Conservation (phyloP, 92 coral and sea anemone species). For the Siderastrea siderea region DNA sequence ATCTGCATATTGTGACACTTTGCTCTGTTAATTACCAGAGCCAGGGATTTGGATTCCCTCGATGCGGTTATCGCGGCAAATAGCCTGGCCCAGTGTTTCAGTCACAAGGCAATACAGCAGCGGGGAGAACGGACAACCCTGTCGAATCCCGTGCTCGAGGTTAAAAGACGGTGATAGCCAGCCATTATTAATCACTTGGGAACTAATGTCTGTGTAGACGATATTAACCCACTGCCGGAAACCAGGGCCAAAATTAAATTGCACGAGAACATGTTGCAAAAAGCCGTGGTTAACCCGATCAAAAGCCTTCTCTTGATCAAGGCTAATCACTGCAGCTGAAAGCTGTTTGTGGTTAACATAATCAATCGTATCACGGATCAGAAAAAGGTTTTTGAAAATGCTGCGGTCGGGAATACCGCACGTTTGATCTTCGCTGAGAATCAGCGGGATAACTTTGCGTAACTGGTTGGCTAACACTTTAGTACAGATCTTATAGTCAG, state of each 20-base stretch:
- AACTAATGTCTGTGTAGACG: slow-evolving; percentile 11
- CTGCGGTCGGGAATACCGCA: slow-evolving; percentile 22
- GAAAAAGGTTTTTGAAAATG: slow-evolving; percentile 20
- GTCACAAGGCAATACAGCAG: slow-evolving; percentile 1
- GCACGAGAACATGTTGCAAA: neutral
- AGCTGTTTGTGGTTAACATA: neutral
- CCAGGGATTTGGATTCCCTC: slow-evolving; percentile 15
- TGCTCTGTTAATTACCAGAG: neutral
- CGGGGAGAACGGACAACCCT: slow-evolving; percentile 15
- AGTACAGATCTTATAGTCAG: slow-evolving; percentile 15
- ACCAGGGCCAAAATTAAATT: slow-evolving; percentile 29
- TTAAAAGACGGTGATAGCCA: neutral
- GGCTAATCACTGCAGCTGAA: neutral
- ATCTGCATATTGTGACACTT: slow-evolving; percentile 39
- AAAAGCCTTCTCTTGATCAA: slow-evolving; percentile 58
- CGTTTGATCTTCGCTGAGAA: slow-evolving; percentile 30
- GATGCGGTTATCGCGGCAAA: neutral
- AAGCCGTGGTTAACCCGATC: slow-evolving; percentile 33
- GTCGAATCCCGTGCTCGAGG: slow-evolving; percentile 21
- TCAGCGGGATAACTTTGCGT: slow-evolving; percentile 11
- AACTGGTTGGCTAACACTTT: slow-evolving; percentile 15
- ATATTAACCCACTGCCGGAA: slow-evolving; percentile 25
- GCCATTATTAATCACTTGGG: slow-evolving; percentile 20
- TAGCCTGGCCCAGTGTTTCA: slow-evolving; percentile 7
- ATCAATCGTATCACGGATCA: slow-evolving; percentile 3